Evolutionary conservation across 53 echinoderm and acorn worm species (phyloP).

Genomic region (Apostichopus leukothele): DNA sequence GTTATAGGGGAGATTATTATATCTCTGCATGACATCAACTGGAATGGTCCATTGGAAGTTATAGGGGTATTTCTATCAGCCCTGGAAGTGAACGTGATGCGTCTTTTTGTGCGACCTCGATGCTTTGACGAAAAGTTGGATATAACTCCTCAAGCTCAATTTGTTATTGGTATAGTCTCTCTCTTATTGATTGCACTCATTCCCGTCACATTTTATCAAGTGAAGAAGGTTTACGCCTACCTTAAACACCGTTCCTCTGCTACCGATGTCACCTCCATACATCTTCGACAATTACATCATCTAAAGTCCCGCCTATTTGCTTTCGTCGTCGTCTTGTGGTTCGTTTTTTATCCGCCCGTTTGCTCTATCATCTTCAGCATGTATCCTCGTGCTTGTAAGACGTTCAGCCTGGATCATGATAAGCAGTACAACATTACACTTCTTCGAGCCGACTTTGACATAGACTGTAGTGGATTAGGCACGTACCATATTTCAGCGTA

Average conservation of each 20-base stretch:
- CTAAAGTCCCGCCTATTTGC: background rate
- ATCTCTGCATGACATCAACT: constrained; percentile 15
- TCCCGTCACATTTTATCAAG: background rate
- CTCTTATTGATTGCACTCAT: background rate
- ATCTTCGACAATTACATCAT: background rate
- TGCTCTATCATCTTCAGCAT: constrained; percentile 52
- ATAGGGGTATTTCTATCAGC: background rate
- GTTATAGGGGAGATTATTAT: constrained; percentile 23
- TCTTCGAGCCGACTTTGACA: constrained; percentile 57
- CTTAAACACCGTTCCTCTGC: background rate
- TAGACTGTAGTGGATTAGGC: constrained; percentile 33
- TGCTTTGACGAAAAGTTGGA: background rate
- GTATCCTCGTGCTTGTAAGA: constrained; percentile 51
- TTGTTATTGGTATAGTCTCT: background rate
- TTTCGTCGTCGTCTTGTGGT: constrained; percentile 50
- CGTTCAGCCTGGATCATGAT: constrained; percentile 43
- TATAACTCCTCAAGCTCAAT: background rate
- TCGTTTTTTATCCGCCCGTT: constrained; percentile 52
- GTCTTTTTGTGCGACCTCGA: background rate
- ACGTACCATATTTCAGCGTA: constrained; percentile 53
- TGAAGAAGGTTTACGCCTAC: background rate
- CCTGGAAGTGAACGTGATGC: background rate
- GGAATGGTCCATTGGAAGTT: background rate
- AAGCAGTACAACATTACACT: background rate
- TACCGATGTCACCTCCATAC: background rate